These are phyloP conservation scores for Antigone vipio DNA, from an alignment of 2,113 vertebrate species.

Conservation along the genomic window DNA sequence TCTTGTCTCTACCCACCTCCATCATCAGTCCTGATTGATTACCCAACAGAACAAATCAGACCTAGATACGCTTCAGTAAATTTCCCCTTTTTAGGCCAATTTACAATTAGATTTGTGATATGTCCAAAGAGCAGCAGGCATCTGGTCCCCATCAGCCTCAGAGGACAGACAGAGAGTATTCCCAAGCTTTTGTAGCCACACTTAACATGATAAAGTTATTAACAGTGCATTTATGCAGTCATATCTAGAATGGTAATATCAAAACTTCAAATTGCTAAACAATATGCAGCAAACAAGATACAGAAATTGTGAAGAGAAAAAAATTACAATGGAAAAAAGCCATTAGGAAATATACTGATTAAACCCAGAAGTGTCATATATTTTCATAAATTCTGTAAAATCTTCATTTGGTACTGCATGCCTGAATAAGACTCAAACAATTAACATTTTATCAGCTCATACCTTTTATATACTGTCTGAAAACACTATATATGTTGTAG, in stretches of 20 bases:
- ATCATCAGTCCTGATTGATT: slow-evolving; percentile 23
- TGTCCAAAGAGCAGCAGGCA: background rate
- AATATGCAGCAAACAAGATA: background rate
- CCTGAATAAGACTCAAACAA: background rate
- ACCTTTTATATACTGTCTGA: background rate
- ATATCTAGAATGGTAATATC: background rate
- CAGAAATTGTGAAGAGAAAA: background rate
- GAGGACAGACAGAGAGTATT: background rate
- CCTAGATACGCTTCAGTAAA: slow-evolving; percentile 21
- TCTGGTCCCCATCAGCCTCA: background rate
- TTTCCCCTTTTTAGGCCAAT: background rate
- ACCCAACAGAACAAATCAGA: slow-evolving; percentile 42
- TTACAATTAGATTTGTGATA: slow-evolving; percentile 1
- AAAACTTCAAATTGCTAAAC: background rate
- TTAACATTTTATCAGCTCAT: background rate
- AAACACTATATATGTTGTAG: background rate
- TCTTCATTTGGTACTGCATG: background rate
- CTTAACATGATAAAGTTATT: background rate
- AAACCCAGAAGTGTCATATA: background rate
- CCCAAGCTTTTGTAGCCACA: background rate
- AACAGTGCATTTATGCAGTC: background rate
- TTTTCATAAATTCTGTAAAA: background rate
- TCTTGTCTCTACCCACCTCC: background rate
- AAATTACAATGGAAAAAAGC: background rate
- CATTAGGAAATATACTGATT: background rate